A percentile compares a stretch with the other conserved stretches of the same genome.
Evolutionary conservation across 2,113 vertebrate genomes (phyloP).

Genomic region (Gymnobelideus leadbeateri): DNA sequence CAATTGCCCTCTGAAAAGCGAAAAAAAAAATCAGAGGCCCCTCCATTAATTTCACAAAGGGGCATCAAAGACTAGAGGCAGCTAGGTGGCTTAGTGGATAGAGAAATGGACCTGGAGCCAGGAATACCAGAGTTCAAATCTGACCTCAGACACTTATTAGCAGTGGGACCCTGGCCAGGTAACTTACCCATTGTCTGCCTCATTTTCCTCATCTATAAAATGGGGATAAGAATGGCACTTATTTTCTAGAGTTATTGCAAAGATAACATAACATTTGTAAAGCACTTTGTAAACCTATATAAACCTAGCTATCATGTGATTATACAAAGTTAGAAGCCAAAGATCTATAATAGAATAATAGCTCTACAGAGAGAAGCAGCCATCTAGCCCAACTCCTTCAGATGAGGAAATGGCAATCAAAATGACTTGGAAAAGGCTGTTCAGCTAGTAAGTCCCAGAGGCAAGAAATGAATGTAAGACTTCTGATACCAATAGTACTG

Average conservation of each 20-base stretch:
- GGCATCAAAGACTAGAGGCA: neutral
- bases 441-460: neutral
- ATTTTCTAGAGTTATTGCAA: neutral
- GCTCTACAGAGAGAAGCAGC: neutral
- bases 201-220: neutral
- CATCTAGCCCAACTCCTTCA: neutral
- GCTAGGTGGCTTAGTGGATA: neutral
- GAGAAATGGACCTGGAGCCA: neutral
- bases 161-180: neutral
- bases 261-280: neutral
- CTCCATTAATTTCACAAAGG: neutral
- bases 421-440: neutral
- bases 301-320: neutral
- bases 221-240: neutral
- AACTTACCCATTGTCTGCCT: neutral
- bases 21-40: neutral
- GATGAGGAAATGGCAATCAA: neutral
- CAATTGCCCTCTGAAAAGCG: too few species aligned
- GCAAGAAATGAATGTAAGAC: neutral
- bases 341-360: neutral
- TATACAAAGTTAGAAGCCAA: neutral
- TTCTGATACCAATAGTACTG: neutral
- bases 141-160: neutral
- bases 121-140: neutral
- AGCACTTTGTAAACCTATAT: neutral